Evolutionary conservation across 2,113 vertebrate genomes (phyloP).

Genomic region (Forbesichthys papilliferus): DNA sequence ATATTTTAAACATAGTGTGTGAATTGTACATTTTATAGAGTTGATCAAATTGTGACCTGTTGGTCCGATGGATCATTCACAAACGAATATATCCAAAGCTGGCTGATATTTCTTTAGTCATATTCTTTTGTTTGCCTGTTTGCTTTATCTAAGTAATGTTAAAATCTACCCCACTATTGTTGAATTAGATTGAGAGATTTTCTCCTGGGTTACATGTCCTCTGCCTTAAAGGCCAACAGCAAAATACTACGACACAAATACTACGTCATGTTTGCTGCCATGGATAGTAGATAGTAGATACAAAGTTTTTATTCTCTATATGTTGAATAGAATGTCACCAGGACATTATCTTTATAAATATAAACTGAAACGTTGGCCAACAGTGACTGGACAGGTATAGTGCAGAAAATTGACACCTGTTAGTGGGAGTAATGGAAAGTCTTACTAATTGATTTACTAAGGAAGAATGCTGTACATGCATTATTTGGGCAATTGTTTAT

Average conservation of each 20-base stretch:
- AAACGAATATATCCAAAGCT: too few relatives aligned
- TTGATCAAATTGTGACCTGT: not conserved
- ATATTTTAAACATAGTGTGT: not conserved
- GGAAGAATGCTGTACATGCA: not conserved
- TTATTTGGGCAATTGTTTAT: slow-evolving; percentile 1
- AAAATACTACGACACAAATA: slow-evolving; percentile 1
- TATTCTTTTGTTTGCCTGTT: slow-evolving; percentile 7
- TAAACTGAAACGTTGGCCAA: too few relatives aligned
- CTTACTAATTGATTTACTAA: not conserved
- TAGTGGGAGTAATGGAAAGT: too few relatives aligned
- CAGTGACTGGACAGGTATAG: too few relatives aligned
- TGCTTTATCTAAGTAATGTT: slow-evolving; percentile 60
- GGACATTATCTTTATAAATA: too few relatives aligned
- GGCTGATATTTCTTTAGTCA: not conserved
- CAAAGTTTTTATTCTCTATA: too few relatives aligned
- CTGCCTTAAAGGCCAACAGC: slow-evolving; percentile 13
- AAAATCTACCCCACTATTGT: slow-evolving; percentile 27
- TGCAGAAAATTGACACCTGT: too few relatives aligned
- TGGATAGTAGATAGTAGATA: too few relatives aligned
- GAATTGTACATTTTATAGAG: not conserved
- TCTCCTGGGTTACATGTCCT: slow-evolving; percentile 14
- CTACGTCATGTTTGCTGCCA: slow-evolving; percentile 26
- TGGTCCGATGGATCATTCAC: too few relatives aligned
- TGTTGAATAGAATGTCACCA: too few relatives aligned
- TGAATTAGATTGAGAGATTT: slow-evolving; percentile 37